These are phyloP conservation scores for Plectrocnemia conspersa DNA, from an alignment of 1,140 invertebrate species.

Conservation along the genomic window DNA sequence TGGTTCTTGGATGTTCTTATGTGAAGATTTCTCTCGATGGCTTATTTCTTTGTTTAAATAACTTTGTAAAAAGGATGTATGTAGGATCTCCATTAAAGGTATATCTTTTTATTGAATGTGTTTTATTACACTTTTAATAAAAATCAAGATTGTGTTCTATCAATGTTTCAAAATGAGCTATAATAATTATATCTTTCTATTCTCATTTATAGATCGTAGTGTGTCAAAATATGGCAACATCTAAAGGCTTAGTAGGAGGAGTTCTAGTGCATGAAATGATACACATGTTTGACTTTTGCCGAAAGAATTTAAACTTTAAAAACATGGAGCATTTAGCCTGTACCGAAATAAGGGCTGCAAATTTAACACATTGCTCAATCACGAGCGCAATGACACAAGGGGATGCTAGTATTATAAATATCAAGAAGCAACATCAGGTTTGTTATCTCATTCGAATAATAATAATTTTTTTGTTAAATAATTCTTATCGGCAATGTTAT, in stretches of 20 bases:
- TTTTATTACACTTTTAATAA: too few relatives aligned
- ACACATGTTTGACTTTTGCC: slow-evolving; percentile 95
- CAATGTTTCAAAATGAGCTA: too few relatives aligned
- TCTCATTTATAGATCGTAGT: slow-evolving; percentile 69
- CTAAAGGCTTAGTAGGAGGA: slow-evolving; percentile 64
- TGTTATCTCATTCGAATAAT: slow-evolving; percentile 29
- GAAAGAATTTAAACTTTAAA: slow-evolving; percentile 81
- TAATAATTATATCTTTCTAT: slow-evolving; percentile 16
- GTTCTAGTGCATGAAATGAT: slow-evolving; percentile 89
- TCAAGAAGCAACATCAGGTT: slow-evolving; percentile 70
- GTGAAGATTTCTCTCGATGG: too few relatives aligned
- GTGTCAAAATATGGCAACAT: slow-evolving; percentile 78
- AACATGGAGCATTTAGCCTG: slow-evolving; percentile 93
- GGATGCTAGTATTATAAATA: slow-evolving; percentile 66
- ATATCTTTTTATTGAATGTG: too few relatives aligned
- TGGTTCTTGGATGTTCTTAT: too few relatives aligned
- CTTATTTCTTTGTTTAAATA: too few relatives aligned
- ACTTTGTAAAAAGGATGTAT: too few relatives aligned
- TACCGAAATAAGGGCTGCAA: slow-evolving; percentile 89
- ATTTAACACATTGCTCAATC: slow-evolving; percentile 88
- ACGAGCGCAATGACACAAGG: slow-evolving; percentile 73
- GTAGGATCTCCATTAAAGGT: too few relatives aligned
- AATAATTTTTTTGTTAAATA: slow-evolving; percentile 34
- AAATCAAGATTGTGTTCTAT: too few relatives aligned
- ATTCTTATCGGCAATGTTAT: too few relatives aligned